Conservation (phyloP, 2,113 vertebrate species). For the Heterotilapia buettikoferi region DNA sequence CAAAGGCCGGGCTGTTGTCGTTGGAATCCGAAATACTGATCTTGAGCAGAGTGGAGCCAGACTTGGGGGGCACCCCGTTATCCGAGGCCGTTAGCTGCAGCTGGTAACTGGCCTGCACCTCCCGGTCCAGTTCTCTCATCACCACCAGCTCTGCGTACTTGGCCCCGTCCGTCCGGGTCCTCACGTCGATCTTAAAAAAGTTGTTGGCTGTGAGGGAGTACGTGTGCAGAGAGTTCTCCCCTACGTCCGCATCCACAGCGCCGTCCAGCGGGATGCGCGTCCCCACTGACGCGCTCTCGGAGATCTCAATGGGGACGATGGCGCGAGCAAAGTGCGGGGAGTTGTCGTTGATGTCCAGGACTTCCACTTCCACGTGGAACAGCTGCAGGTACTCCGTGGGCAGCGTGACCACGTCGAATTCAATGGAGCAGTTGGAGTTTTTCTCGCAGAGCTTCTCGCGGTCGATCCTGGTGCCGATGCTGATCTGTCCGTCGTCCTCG, state of each 20-base stretch:
- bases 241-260: conserved; percentile 89
- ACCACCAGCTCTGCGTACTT: conserved; percentile 94
- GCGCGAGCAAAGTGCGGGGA: conserved; percentile 88
- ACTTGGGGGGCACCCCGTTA: conserved; percentile 84
- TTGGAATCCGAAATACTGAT: conserved; percentile 95
- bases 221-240: conserved; percentile 87
- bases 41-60: conserved; percentile 88
- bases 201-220: conserved; percentile 88
- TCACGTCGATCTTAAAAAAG: conserved; percentile 88
- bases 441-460: conserved; percentile 93
- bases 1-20: conserved; percentile 93
- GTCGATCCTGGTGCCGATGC: conserved; percentile 88
- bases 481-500: conserved; percentile 92
- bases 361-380: conserved; percentile 94
- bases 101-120: conserved; percentile 84
- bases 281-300: conserved; percentile 91
- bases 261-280: conserved; percentile 91
- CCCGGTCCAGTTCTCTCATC: conserved; percentile 85
- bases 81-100: conserved; percentile 89
- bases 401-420: conserved; percentile 95
- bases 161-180: conserved; percentile 88
- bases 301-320: conserved; percentile 92
- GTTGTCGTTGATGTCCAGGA: conserved; percentile 97
- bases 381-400: conserved; percentile 93
- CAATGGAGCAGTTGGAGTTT: conserved; percentile 93